Conservation (phyloP, 2,797 vertebrate species). For the Discoglossus pictus region DNA sequence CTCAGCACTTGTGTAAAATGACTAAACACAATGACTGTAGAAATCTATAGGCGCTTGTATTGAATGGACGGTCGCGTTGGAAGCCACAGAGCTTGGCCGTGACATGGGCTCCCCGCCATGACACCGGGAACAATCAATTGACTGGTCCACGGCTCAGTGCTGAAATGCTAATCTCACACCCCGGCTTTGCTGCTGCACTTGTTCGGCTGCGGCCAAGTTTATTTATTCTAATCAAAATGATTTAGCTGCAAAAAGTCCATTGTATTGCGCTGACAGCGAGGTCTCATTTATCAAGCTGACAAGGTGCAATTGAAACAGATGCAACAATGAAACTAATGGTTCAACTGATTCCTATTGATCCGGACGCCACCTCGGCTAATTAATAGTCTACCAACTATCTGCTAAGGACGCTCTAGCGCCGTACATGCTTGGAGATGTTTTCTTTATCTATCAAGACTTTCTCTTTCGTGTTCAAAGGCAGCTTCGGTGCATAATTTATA, state of each 20-base stretch:
- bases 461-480: constrained; percentile 36
- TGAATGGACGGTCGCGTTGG: too few relatives aligned
- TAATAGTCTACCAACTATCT: constrained; percentile 39
- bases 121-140: constrained; percentile 25
- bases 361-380: constrained; percentile 45
- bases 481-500: constrained; percentile 4
- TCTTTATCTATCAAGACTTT: constrained; percentile 36
- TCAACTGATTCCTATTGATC: constrained; percentile 56
- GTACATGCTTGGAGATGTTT: neutral
- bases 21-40: constrained; percentile 15
- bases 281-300: constrained; percentile 40
- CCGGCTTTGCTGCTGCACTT: constrained; percentile 22
- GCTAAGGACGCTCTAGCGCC: neutral
- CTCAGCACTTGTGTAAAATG: constrained; percentile 9
- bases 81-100: constrained; percentile 7
- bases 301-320: constrained; percentile 51
- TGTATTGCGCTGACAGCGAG: constrained; percentile 31
- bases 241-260: constrained; percentile 45
- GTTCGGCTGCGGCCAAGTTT: constrained; percentile 24
- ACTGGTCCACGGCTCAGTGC: neutral
- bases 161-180: neutral
- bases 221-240: constrained; percentile 40
- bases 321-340: constrained; percentile 55
- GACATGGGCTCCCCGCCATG: constrained; percentile 13
- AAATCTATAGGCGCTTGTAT: constrained; percentile 32